Base-by-base conservation (phyloP, 2,888 invertebrate genomes). In the Lucinisca nassula region DNA sequence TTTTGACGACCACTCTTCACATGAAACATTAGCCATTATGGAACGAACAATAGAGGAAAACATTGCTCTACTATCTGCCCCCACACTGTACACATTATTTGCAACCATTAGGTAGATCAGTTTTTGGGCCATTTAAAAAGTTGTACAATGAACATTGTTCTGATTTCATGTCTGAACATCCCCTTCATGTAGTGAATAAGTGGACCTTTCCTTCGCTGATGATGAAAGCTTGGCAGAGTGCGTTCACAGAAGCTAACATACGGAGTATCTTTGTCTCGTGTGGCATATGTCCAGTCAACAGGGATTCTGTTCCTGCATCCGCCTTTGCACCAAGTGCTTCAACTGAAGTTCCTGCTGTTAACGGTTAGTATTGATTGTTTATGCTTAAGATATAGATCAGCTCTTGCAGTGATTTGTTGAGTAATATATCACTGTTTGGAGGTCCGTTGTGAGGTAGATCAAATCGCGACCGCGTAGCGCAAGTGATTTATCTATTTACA, bases 1-100 rank as follows among this genome's bases (percentile, higher is more conserved):
- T 40, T 49, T 91, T 27, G 91, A 92, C 61, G 82, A 83, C n/a
- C 87, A 90, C 61, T 61, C 81, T 10, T 90, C 88, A 0, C 91
- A 92, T 75, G 91, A 92, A 83, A 84, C 82, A 0, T 21, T 55
- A 55, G 40, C 40, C 6, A 40, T 40, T 21, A 55, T 92, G 10
- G 89, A 91, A 61, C 35, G 78, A 45, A 91, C 92, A 3, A 84
- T 79, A 21, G 73, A 84, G 24, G 79, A 92, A 37, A 61, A 89
- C 12, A 85, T 85, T 32, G 30, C 40, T 0, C 37, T 72, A 21
- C 27, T 85, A 21, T 51, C 77, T 1, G 4, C 81, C 85, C n/a
- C 85, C 85, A 0, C 84, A 84, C 45, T 35, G 51, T 38, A 79
- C 79, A 8, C 84, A 84, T 27, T 49, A 55, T 51, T 37, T 84